phyloP scores from a whole-genome alignment of 2,113 vertebrate species.

The Myanophis thanlyinensis region DNA sequence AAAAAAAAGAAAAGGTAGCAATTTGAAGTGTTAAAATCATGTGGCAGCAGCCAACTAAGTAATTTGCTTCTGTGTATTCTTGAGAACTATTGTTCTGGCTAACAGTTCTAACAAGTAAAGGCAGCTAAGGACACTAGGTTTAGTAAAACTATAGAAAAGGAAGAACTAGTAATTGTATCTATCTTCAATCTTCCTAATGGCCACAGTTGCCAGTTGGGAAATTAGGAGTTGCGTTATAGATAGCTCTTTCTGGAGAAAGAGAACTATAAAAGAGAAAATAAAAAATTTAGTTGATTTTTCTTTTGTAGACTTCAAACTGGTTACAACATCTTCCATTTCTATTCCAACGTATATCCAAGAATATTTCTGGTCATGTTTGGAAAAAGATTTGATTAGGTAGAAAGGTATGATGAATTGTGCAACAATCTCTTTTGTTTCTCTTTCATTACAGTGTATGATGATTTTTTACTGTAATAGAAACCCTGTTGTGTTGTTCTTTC shows the following conservation, averaged over 20 bases:
- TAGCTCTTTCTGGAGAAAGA: background rate
- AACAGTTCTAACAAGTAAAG: background rate
- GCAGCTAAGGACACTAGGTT: background rate
- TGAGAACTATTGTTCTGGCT: background rate
- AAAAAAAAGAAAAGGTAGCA: background rate
- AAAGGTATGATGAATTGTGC: background rate
- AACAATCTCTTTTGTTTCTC: background rate
- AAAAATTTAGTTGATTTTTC: background rate
- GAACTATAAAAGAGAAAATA: background rate
- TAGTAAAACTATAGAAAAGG: background rate
- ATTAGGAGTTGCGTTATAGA: background rate
- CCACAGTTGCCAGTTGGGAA: background rate
- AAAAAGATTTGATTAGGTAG: background rate
- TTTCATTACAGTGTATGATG: background rate
- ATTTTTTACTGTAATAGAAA: background rate
- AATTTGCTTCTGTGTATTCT: too few relatives aligned
- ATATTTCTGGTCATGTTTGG: background rate
- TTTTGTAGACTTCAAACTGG: background rate
- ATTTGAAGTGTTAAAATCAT: background rate
- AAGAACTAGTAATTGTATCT: background rate
- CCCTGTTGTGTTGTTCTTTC: background rate
- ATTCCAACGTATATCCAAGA: background rate
- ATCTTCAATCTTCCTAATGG: background rate
- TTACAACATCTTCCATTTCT: background rate
- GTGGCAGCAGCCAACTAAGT: background rate